Base-by-base conservation (phyloP, 2,797 vertebrate genomes). In the Chloroceryle amazona region DNA sequence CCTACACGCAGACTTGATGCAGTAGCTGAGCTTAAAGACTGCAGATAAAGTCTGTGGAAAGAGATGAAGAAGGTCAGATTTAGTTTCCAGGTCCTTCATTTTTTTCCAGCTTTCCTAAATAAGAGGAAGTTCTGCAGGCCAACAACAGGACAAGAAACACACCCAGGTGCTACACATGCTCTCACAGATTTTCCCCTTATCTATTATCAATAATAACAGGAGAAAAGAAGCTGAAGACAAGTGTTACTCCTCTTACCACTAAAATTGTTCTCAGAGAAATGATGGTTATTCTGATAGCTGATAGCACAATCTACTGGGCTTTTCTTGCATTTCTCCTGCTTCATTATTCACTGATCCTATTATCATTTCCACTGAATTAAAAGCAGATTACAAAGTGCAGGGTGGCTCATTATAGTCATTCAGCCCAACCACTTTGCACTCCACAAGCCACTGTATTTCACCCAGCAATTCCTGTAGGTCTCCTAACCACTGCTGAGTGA, bases 251-350 rank as follows among this genome's bases (percentile, higher is more conserved):
- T 60, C 28, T 71, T 52, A 81, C 10, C 61, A 46, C 31, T 6
- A 6, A 29, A 75, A 25, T 23, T 14, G 5, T 25, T 55, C 79
- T 66, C 81, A 73, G 35, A 52, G 21, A 47, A 75, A 7, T 3
- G 1, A 25, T 66, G 26, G 21, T 54, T 41, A 37, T 88, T 93
- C 68, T 29, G 44, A 41, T 66, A 60, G 91, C 62, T 95, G 76
- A 95, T 37, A 95, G 96, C 96, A 97, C 93, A 73, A 61, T 95
- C 93, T 96, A 42, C 93, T 90, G 93, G 95, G 82, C 85, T 96
- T 81, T 91, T 55, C 81, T 81, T 95, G 87, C 63, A 90, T 92
- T 91, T 94, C 55, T 81, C 80, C 26, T 7, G 3, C 73, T 75
- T 90, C 76, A 29, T 75, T 49, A 44, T 61, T 72, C 70, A 57